phyloP scores from a whole-genome alignment of 2,888 invertebrate genomes.

The Ophion obscuratus region DNA sequence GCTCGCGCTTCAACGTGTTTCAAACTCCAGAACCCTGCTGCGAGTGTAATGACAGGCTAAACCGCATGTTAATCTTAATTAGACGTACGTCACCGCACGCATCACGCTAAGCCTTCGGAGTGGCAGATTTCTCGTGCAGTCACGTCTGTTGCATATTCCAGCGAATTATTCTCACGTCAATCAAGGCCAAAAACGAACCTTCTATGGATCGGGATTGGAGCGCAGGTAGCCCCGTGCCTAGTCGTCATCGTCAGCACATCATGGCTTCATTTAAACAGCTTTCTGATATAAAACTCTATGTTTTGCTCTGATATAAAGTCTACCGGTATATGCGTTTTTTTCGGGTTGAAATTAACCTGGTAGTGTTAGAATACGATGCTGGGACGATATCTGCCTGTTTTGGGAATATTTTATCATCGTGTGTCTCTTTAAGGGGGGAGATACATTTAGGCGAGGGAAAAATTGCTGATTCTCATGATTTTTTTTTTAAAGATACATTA shows the following conservation, averaged over 20 bases:
- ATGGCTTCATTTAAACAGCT: background rate
- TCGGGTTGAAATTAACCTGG: background rate
- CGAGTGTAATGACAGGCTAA: constrained; percentile 80
- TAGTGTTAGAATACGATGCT: background rate
- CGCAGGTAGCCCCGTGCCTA: background rate
- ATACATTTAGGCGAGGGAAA: too few species aligned
- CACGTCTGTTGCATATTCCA: constrained; percentile 16
- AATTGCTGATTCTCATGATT: too few species aligned
- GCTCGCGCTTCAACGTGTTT: constrained; percentile 59
- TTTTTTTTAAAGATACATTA: too few species aligned
- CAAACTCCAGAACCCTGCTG: constrained; percentile 71
- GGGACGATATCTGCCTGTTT: background rate
- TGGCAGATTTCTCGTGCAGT: constrained; percentile 12
- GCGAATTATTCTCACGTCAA: constrained; percentile 2
- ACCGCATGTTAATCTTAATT: constrained; percentile 81
- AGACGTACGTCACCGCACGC: constrained; percentile 79
- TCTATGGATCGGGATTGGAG: background rate
- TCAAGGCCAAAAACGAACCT: constrained; percentile 2
- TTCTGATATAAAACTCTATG: background rate
- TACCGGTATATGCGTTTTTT: background rate
- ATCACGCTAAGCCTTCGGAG: constrained; percentile 22
- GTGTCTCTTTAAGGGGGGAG: too few species aligned
- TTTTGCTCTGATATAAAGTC: too few species aligned
- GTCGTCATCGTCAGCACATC: background rate
- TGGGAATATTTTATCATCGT: too few species aligned